A percentile compares a stretch with the other conserved stretches of the same genome.
These are phyloP conservation scores for Drosophila pseudotalamancana DNA, from an alignment of 2,888 invertebrate species.

Conservation along the genomic window DNA sequence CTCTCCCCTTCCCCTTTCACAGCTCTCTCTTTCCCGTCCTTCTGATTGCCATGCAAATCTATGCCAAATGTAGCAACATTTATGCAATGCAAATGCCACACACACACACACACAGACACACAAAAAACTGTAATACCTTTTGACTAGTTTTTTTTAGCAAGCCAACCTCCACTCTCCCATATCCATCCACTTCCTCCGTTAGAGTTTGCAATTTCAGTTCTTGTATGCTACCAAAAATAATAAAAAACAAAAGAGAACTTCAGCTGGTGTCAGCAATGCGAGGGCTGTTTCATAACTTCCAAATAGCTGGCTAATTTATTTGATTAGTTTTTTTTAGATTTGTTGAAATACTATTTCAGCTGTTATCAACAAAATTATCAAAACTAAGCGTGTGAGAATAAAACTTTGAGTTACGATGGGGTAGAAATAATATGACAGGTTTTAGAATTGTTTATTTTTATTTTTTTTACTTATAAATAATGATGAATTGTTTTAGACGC, in stretches of 20 bases:
- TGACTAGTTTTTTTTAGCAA: constrained; percentile 36
- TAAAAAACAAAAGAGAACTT: constrained; percentile 4
- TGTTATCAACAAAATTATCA: too few species aligned
- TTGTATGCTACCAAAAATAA: constrained; percentile 24
- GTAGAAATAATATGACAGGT: too few species aligned
- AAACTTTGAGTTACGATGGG: too few species aligned
- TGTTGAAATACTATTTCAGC: too few species aligned
- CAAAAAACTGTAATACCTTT: constrained; percentile 61
- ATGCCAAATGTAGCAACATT: constrained; percentile 72
- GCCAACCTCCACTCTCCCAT: background rate
- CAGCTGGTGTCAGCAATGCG: constrained; percentile 17
- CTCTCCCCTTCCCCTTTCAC: background rate
- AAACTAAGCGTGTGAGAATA: too few species aligned
- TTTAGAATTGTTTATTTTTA: too few species aligned
- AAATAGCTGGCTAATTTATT: background rate
- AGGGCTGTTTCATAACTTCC: constrained; percentile 14
- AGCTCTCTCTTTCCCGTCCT: background rate
- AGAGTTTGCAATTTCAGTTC: constrained; percentile 23
- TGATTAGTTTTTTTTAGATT: too few species aligned
- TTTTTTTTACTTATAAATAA: too few species aligned
- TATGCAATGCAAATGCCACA: constrained; percentile 54
- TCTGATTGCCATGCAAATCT: constrained; percentile 73
- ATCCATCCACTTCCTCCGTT: background rate
- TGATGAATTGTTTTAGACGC: too few species aligned
- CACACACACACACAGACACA: constrained; percentile 29